Percentiles rank a stretch among this genome's conserved stretches.
Conservation (phyloP, 2,113 vertebrate genomes). For the Caloenas nicobarica region DNA sequence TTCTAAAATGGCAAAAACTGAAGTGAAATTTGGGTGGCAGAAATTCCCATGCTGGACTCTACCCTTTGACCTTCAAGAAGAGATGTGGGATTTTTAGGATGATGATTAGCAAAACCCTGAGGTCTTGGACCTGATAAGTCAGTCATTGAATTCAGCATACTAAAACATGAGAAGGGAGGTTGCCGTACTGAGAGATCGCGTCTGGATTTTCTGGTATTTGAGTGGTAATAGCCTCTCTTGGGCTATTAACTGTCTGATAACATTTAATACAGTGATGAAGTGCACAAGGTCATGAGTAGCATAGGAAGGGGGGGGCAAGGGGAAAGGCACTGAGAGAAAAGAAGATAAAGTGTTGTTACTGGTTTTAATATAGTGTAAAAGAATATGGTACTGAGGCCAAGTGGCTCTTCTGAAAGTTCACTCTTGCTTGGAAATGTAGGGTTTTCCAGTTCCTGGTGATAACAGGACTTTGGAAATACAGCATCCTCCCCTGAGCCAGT, state of each 20-base stretch:
- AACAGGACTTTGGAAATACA: not conserved
- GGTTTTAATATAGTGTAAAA: not conserved
- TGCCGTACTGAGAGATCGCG: not conserved
- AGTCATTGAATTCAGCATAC: not conserved
- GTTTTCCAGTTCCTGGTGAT: not conserved
- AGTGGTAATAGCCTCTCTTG: not conserved
- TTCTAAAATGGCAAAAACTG: not conserved
- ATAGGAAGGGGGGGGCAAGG: not conserved
- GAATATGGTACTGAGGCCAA: not conserved
- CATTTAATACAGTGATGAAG: not conserved
- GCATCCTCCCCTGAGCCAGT: not conserved
- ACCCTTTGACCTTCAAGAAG: not conserved
- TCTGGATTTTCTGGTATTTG: not conserved
- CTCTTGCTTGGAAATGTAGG: not conserved
- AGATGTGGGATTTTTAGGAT: not conserved
- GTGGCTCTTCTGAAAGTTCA: not conserved
- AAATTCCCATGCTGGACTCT: accelerated
- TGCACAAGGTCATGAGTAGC: not conserved
- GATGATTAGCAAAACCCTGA: not conserved
- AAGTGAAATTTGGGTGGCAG: not conserved
- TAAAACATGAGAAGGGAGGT: not conserved
- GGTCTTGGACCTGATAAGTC: not conserved
- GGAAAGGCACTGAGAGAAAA: not conserved
- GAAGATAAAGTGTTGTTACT: not conserved
- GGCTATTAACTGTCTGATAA: not conserved